phyloP scores from a whole-genome alignment of 2,113 vertebrate genomes.

The Corvus hawaiiensis region DNA sequence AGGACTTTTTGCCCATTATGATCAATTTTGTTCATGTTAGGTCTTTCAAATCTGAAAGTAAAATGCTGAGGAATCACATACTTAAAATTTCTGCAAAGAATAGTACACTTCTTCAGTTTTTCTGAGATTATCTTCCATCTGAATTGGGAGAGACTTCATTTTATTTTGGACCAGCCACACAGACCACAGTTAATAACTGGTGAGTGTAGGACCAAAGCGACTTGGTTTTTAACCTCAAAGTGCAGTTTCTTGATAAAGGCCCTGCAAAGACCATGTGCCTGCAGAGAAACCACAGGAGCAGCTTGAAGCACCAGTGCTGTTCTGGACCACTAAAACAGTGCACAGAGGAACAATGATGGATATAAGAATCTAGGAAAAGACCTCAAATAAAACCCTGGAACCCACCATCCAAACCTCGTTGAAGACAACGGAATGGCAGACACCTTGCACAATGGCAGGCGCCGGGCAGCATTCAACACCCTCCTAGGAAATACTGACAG shows the following conservation, averaged over 20 bases:
- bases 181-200: background rate
- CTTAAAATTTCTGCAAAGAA: background rate
- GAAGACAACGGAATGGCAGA: background rate
- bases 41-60: background rate
- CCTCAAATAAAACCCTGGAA: background rate
- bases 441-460: background rate
- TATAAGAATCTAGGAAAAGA: background rate
- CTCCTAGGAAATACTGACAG: background rate
- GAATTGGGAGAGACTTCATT: background rate
- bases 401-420: background rate
- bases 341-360: background rate
- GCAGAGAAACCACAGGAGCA: background rate
- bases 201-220: background rate
- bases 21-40: background rate
- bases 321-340: background rate
- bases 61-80: background rate
- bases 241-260: background rate
- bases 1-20: background rate
- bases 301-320: background rate
- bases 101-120: background rate
- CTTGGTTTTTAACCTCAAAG: background rate
- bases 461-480: background rate
- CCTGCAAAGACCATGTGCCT: background rate
- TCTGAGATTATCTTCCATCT: background rate
- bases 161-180: background rate